Evolutionary conservation across 2,797 vertebrate species (phyloP).

Genomic region (Macropus fuliginosus): DNA sequence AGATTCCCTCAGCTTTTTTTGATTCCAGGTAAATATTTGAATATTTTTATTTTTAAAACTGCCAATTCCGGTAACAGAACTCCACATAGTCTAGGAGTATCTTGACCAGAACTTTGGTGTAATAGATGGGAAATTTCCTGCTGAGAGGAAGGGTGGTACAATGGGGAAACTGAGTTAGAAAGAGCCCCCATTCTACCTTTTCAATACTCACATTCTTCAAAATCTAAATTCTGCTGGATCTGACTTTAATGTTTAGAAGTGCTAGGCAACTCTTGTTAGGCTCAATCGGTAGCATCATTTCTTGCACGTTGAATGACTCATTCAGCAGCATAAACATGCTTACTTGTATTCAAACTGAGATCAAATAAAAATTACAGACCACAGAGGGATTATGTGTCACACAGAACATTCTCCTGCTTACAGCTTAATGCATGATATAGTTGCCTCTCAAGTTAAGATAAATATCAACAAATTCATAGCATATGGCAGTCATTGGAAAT

Average conservation of each 20-base stretch:
- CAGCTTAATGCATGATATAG: not conserved
- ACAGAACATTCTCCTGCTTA: not conserved
- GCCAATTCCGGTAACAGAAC: not conserved
- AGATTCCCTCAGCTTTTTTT: not conserved
- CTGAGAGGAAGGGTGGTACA: not conserved
- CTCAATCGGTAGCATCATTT: not conserved
- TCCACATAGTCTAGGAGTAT: not conserved
- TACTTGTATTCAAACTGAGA: not conserved
- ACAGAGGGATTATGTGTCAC: not conserved
- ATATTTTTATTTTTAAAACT: not conserved
- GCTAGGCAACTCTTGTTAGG: not conserved
- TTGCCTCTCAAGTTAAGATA: not conserved
- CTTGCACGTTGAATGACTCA: not conserved
- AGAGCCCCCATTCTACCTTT: not conserved
- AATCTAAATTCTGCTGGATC: not conserved
- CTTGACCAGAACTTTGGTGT: not conserved
- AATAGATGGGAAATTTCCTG: not conserved
- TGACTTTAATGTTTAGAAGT: not conserved
- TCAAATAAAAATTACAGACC: not conserved
- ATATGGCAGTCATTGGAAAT: not conserved
- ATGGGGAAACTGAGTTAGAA: not conserved
- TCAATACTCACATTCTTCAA: not conserved
- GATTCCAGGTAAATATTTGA: not conserved
- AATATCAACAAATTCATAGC: not conserved
- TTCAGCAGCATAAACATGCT: not conserved